phyloP scores from a whole-genome alignment of 2,888 invertebrate species.

The Diaperis boleti region DNA sequence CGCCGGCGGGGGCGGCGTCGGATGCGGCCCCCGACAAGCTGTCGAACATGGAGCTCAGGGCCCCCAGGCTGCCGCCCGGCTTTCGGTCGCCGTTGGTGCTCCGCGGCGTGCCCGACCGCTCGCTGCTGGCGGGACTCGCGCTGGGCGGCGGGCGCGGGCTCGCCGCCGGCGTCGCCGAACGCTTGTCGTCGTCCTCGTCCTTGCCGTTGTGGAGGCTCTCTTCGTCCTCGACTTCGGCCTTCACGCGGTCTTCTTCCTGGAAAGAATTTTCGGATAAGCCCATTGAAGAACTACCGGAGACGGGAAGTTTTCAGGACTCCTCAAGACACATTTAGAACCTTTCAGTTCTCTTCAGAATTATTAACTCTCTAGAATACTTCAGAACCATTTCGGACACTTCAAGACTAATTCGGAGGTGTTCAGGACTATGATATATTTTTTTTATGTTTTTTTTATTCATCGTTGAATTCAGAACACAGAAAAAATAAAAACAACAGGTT shows the following conservation, averaged over 20 bases:
- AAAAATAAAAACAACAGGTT: too few species aligned
- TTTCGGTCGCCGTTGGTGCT: conserved; percentile 73
- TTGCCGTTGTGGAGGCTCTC: conserved; percentile 62
- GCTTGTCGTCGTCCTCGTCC: conserved; percentile 60
- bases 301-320: too few species aligned
- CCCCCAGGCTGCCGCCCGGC: conserved; percentile 79
- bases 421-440: too few species aligned
- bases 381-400: too few species aligned
- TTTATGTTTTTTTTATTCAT: too few species aligned
- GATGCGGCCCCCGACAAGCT: conserved; percentile 76
- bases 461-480: too few species aligned
- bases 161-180: conserved; percentile 57
- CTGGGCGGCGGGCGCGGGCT: conserved; percentile 63
- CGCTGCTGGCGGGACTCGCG: conserved; percentile 81
- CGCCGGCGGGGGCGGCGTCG: conserved; percentile 64
- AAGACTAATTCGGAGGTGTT: too few species aligned
- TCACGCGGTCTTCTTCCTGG: conserved; percentile 64
- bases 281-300: too few species aligned
- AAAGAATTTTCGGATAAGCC: too few species aligned
- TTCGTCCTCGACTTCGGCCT: conserved; percentile 60
- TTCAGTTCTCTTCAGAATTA: too few species aligned
- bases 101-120: conserved; percentile 82
- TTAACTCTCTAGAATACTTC: too few species aligned
- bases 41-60: conserved; percentile 91
- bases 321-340: too few species aligned